Evolutionary conservation across 2,113 vertebrate genomes (phyloP), one percentile per base, ranked within the genome.

Genomic region (Scortum barcoo): DNA sequence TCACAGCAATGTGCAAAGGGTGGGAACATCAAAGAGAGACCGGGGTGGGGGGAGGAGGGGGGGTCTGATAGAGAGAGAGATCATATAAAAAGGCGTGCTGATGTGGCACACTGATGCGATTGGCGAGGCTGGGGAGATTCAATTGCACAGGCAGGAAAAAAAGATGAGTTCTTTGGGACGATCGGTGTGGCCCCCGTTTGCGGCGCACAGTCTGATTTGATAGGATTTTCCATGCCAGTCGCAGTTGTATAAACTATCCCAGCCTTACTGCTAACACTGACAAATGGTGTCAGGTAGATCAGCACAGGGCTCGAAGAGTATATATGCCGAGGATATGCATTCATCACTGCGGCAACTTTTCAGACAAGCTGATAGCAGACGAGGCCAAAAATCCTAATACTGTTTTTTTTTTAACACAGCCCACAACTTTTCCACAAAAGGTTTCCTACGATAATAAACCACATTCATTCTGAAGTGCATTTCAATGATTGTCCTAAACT

Each of bases 111-210:
- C 72, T 56, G 67, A 80, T 81, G 60, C 10, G 2, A 77, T 54
- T 48, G 58, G 77, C 28, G 68, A 42, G 56, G 74, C 20, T 76
- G 26, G 51, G 44, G 58, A 88, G 66, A 87, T 84, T 78, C 63
- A 62, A 72, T 71, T 84, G 42, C n/a, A 81, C 50, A 20, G 61
- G 46, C 20, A 22, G 20, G 22, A 17, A 58, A 38, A 38, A 63
- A 28, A 77, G 36, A 86, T 53, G 51, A 53, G 44, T 80, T 68
- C 42, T 54, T 77, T 53, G 12, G 22, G 5, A n/a, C 66, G 61
- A 61, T 79, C 57, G 33, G 63, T 22, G 30, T 19, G 67, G n/a
- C 50, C 50, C 14, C 76, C 73, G 1, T 30, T 62, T 19, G 20
- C 19, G 60, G 61, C n/a, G 20, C 36, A 24, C 28, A 20, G 17